Base-by-base conservation (phyloP, 64 coral and sea anemone genomes). In the Montipora cactus region DNA sequence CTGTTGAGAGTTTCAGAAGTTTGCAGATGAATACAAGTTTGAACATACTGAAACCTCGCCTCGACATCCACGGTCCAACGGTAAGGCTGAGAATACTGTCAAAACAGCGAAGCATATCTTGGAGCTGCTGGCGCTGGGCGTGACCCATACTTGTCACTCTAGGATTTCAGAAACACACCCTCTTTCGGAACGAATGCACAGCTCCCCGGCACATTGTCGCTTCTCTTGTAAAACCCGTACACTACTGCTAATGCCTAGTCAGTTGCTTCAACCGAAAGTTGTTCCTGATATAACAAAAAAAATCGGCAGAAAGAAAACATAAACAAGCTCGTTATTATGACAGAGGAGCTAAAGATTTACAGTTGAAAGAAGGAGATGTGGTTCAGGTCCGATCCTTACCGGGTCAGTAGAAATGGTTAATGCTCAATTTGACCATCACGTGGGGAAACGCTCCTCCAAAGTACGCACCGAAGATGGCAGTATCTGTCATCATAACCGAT, bases 141-240 rank as follows among this genome's bases (percentile, higher is more conserved):
- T 47, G 91, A 93, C 23, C 91, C 82, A 19, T 67, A 93, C 58
- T 77, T 93, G 59, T 84, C 91, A 18, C 44, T 93, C 13, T 44
- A 79, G 44, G 91, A 93, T 23, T 49, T 47, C 15, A 8, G 76
- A 16, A 78, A 47, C 76, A 44, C 37, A 49, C 37, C 76, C 7
- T 7, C 76, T 37, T 37, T 37, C 28, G 8, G 12, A 44, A 49
- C 8, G 37, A 49, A 28, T 69, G 15, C 18, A n/a, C 15, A 89
- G 2, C 22, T 88, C 84, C 5, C 85, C 85, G 49, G 62, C 76
- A 80, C 77, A 94, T 46, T 12, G 85, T 15, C 45, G 81, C 19
- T 59, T 85, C 3, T 22, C 16, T 3, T 20, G 90, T 15, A 12
- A 70, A 75, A 92, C 79, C 4, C 49, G 47, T 21, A 92, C 80